Base-by-base conservation (phyloP, 2,888 invertebrate species). In the Microchrysa polita region DNA sequence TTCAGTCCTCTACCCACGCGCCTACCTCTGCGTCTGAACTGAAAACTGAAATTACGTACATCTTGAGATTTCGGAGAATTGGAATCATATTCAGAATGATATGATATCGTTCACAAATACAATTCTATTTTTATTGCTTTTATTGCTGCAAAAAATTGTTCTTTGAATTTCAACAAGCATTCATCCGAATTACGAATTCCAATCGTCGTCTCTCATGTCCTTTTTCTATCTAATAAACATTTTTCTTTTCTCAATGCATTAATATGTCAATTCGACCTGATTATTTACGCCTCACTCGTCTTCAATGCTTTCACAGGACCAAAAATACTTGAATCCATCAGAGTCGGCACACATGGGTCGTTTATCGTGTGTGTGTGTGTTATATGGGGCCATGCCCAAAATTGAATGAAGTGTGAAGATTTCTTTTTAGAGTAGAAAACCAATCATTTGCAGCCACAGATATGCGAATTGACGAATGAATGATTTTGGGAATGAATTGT, bases 371-470 rank as follows among this genome's bases (percentile, higher is more conserved):
- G 16, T n/a, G 48, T 48, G 10, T n/a, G 48, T 48, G n/a, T n/a
- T n/a, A n/a, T n/a, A n/a, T n/a, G n/a, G n/a, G 48, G 48, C 48
- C 48, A n/a, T 10, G 16, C 48, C 16, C n/a, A 12, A 48, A 48
- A n/a, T n/a, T 59, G 9, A 22, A 59, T n/a, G 27, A 34, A 34
- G 27, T 34, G 27, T 40, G 57, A 69, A 69, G 40, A 69, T 65
- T 69, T 57, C 27, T 34, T 69, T 57, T 55, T 20, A 55, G 42
- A 42, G 40, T 40, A 55, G 34, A 69, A 69, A 69, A 69, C 55
- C 69, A 69, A 69, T 69, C 69, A 69, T 69, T 69, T 69, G 69
- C 69, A 69, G 69, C 69, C 69, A 55, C 69, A 69, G 20, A 69
- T 55, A 69, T 69, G 40, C 57, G 55, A 69, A 55, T 69, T 55